These are phyloP conservation scores for Drusus annulatus DNA, from an alignment of 1,140 invertebrate species.

Conservation along the genomic window DNA sequence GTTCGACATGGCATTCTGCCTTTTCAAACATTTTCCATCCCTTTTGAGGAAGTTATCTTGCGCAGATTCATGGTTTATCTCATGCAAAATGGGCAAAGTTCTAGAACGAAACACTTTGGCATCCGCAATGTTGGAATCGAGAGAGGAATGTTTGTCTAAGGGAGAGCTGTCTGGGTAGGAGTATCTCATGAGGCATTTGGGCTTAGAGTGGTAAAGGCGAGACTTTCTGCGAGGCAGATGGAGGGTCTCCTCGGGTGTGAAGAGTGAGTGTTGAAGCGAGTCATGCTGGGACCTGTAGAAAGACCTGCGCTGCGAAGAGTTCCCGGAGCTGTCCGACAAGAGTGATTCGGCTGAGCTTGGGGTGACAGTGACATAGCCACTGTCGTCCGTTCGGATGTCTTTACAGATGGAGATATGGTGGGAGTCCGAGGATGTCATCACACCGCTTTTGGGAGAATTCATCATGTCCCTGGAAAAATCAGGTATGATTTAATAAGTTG, in stretches of 20 bases:
- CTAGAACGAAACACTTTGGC: neutral
- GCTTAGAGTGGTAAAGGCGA: neutral
- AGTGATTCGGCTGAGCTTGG: constrained; percentile 51
- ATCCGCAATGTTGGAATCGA: neutral
- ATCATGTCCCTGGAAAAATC: constrained; percentile 43
- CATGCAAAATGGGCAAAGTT: constrained; percentile 4
- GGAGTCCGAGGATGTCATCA: neutral
- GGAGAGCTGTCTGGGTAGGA: neutral
- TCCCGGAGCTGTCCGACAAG: constrained; percentile 9
- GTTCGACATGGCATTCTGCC: constrained; percentile 11
- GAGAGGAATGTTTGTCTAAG: neutral
- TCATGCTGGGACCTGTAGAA: neutral
- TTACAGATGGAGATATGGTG: constrained; percentile 30
- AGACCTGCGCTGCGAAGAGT: neutral
- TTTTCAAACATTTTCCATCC: constrained; percentile 12
- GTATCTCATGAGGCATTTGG: neutral
- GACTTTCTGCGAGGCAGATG: neutral
- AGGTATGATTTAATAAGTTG: neutral
- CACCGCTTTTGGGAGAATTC: constrained; percentile 46
- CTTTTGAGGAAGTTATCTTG: neutral
- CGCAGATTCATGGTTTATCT: neutral
- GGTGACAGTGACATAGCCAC: constrained; percentile 53
- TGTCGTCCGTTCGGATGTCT: constrained; percentile 47
- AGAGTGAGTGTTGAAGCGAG: neutral
- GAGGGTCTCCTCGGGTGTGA: constrained; percentile 10